phyloP scores from a whole-genome alignment of 2,113 vertebrate genomes.

The Petromus typicus region DNA sequence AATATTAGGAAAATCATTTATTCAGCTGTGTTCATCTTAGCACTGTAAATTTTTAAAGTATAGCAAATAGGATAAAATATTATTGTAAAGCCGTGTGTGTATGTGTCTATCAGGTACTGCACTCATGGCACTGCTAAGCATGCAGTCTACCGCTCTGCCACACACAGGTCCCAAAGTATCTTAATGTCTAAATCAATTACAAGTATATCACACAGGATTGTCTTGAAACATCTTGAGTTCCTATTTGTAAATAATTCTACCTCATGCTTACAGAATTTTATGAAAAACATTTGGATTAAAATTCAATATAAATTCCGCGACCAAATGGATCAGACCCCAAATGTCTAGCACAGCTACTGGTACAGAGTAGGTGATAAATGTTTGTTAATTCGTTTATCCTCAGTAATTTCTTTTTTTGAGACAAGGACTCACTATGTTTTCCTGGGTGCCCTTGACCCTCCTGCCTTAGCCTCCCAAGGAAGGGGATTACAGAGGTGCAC shows the following conservation, averaged over 20 bases:
- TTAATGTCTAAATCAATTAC: conserved; percentile 1
- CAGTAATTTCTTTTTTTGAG: neutral
- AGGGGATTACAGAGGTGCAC: neutral
- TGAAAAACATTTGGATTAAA: neutral
- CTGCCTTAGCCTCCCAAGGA: neutral
- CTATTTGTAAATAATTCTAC: conserved; percentile 17
- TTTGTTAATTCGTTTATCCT: neutral
- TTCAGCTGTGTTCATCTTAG: neutral
- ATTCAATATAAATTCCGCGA: neutral
- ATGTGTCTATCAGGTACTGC: neutral
- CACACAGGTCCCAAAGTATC: neutral
- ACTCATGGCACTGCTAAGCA: neutral
- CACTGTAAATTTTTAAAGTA: neutral
- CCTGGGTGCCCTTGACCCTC: neutral
- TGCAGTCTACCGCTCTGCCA: neutral
- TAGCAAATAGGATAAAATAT: neutral
- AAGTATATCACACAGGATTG: neutral
- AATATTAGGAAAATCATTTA: neutral
- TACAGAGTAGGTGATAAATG: neutral
- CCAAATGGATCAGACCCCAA: neutral
- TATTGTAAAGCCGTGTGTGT: neutral
- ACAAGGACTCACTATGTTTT: neutral
- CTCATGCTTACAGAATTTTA: neutral
- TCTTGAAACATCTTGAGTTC: neutral
- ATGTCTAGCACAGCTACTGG: neutral